Evolutionary conservation across 2,797 vertebrate species (phyloP), one percentile per base, ranked within the genome.

Genomic region (Alectoris magna): DNA sequence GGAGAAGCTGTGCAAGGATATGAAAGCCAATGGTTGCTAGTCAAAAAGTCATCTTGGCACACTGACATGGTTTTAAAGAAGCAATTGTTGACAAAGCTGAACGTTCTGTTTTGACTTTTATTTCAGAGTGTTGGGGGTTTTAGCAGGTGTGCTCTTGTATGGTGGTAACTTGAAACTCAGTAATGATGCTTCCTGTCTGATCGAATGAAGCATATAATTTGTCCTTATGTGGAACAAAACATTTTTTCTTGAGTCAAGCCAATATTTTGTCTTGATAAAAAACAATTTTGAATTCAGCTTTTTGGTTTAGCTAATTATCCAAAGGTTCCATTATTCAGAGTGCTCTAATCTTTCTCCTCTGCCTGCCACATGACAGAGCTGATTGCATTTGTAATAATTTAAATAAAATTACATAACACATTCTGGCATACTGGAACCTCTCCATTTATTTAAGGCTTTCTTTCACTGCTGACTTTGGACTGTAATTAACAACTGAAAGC

Each of bases 1-100:
- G 3, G 8, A 4, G 2, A 69, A 4, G 6, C n/a, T 3, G 58
- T 3, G 10, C 7, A 17, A n/a, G 9, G 29, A 15, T 7, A 41
- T 19, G 34, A 48, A 34, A 34, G 44, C n/a, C 34, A 34, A 5
- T 4, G 8, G 1, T 0, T 72, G 4, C 19, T 17, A 26, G 38
- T 24, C 14, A 71, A 8, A 63, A 22, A 78, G 29, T 58, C 22
- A 43, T 24, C 34, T 12, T 53, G 29, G 5, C 4, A n/a, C 27
- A 4, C 8, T 78, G 34, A 21, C 0, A 0, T n/a, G 41, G 7
- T 4, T 64, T 80, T 62, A 69, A 85, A 44, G 15, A 41, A 74
- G 15, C 16, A 18, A 10, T 6, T 27, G 34, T 38, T 24, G 17
- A 18, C 39, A 15, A 23, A 24, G 22, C 23, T 21, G 9, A 78